Evolutionary conservation across 2,797 vertebrate genomes (phyloP), one percentile per base, ranked within the genome.

Genomic region (Bryconaethiops microstoma): DNA sequence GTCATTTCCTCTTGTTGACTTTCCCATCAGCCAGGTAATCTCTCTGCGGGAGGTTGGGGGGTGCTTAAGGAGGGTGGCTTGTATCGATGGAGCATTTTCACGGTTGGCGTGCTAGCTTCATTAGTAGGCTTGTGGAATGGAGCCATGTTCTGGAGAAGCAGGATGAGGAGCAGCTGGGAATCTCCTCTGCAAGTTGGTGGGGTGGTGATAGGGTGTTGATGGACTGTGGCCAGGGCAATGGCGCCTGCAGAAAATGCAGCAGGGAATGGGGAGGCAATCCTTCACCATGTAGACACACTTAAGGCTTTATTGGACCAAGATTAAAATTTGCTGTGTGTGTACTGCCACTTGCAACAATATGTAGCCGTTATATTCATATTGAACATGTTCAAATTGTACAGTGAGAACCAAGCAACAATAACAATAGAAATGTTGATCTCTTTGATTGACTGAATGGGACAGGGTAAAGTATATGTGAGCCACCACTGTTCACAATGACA

Each of bases 41-140:
- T 63, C 76, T 73, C 80, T 29, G 63, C 75, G 35, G 29, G 52
- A 45, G 62, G 78, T 29, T 79, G 67, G 4, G 6, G 35, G 78
- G 42, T 5, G 6, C n/a, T n/a, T 7, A 7, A 10, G 42, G 42
- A 10, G 42, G 6, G 42, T 71, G 78, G 85, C 83, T 82, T 76
- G 78, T 86, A 90, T 91, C 63, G 60, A 89, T 78, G 63, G 85
- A 82, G 80, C 62, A 23, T 84, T 91, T 88, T 89, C 85, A 87
- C 85, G 88, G 75, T 84, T 85, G 83, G 86, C 86, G 84, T 85
- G 78, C 48, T 75, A 19, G 82, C 79, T 86, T 88, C 80, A 83
- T 78, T 76, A 77, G 71, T n/a, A 13, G 39, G 84, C 74, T 84
- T 40, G 74, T 77, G 70, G 68, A 84, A 85, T 78, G 35, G 73